Conservation (phyloP, 1,140 invertebrate genomes). For the Macrobrachium rosenbergii region DNA sequence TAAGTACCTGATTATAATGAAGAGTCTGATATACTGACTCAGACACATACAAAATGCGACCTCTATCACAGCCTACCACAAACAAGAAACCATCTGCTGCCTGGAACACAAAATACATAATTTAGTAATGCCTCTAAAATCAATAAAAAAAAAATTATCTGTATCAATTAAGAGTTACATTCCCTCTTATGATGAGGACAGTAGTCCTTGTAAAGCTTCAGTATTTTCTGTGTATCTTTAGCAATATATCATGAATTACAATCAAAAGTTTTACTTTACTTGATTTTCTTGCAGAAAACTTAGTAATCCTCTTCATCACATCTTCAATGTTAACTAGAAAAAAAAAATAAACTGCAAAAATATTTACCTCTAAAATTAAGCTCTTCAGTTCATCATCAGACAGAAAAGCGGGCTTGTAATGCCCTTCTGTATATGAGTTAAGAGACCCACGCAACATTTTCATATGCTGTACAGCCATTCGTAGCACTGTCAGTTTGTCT, state of each 20-base stretch:
- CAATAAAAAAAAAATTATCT: no score
- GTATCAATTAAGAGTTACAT: no score
- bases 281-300: no score
- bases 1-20: slow-evolving; percentile 84
- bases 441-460: slow-evolving; percentile 84
- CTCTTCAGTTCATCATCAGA: slow-evolving; percentile 91
- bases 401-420: slow-evolving; percentile 88
- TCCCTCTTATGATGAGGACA: no score
- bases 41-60: slow-evolving; percentile 90
- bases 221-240: no score
- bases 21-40: slow-evolving; percentile 88
- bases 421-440: slow-evolving; percentile 84
- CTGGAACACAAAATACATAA: slow-evolving; percentile 69
- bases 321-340: neutral
- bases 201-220: no score
- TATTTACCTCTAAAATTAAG: slow-evolving; percentile 79
- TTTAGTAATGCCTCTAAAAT: neutral
- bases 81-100: slow-evolving; percentile 93
- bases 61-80: slow-evolving; percentile 93
- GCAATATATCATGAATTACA: no score
- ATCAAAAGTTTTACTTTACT: no score
- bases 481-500: slow-evolving; percentile 92
- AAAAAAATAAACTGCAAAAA: slow-evolving; percentile 41
- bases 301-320: no score
- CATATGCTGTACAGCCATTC: slow-evolving; percentile 95